Evolutionary conservation across 2,888 invertebrate genomes (phyloP).

Genomic region (Synergus umbraculus): DNA sequence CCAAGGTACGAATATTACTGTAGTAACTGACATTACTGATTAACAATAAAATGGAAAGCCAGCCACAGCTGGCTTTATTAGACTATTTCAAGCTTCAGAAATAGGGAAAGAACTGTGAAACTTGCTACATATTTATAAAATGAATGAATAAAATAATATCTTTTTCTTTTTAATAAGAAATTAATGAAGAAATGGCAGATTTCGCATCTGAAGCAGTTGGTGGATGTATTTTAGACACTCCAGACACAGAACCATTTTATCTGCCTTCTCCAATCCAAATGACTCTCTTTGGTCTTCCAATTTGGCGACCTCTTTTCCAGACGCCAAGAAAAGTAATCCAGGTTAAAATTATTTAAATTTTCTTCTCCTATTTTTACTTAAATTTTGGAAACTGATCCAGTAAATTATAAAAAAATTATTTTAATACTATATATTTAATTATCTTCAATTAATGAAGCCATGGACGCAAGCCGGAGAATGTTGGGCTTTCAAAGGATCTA

Average conservation of each 20-base stretch:
- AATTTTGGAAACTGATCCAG: not conserved
- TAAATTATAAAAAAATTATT: not conserved
- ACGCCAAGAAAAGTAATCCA: conserved; percentile 71
- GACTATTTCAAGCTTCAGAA: no score
- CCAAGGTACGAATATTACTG: conserved; percentile 44
- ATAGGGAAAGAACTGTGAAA: no score
- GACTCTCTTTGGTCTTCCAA: conserved; percentile 65
- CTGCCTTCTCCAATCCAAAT: conserved; percentile 51
- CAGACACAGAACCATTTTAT: conserved; percentile 65
- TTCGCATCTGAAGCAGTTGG: conserved; percentile 70
- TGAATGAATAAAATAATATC: not conserved
- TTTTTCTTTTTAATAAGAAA: conserved; percentile 35
- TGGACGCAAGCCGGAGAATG: conserved; percentile 80
- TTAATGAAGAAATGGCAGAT: conserved; percentile 62
- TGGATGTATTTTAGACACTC: conserved; percentile 69
- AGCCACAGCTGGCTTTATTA: not conserved
- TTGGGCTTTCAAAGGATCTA: conserved; percentile 81
- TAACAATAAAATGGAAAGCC: not conserved
- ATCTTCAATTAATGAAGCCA: conserved; percentile 55
- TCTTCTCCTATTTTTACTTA: not conserved
- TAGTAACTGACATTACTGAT: not conserved
- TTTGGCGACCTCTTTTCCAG: conserved; percentile 64
- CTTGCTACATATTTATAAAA: no score
- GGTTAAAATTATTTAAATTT: conserved; percentile 49
- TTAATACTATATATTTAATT: not conserved